Evolutionary conservation across 2,113 vertebrate genomes (phyloP).

Genomic region (Clarias macrocephalus): DNA sequence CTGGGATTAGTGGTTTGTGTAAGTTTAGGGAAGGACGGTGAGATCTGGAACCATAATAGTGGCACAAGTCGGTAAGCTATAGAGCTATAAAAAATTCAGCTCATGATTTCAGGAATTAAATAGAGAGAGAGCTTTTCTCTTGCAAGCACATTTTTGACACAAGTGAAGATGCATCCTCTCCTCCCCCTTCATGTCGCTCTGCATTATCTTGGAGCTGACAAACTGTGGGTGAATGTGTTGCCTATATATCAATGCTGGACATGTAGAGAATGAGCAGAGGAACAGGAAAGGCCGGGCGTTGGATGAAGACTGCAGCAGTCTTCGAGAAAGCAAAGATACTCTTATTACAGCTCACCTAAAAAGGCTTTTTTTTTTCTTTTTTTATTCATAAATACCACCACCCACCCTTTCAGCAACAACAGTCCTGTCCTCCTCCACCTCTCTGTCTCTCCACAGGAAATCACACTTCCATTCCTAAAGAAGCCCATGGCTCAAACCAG

Average conservation of each 20-base stretch:
- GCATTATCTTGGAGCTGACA: conserved; percentile 40
- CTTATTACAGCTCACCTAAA: background rate
- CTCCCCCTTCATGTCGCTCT: conserved; percentile 28
- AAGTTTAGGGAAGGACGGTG: background rate
- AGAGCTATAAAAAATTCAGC: conserved; percentile 1
- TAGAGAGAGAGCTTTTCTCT: conserved; percentile 1
- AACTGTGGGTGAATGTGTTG: conserved; percentile 36
- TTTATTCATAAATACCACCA: conserved; percentile 30
- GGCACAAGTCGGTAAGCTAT: background rate
- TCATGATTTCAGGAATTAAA: conserved; percentile 1
- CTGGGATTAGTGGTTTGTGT: conserved; percentile 28
- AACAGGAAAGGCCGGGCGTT: conserved; percentile 6
- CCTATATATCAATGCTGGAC: conserved; percentile 19
- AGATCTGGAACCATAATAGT: background rate
- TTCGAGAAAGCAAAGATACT: conserved; percentile 5
- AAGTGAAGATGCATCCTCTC: conserved; percentile 38
- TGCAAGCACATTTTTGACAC: conserved; percentile 20
- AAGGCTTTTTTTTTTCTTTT: conserved; percentile 1
- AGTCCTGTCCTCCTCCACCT: conserved; percentile 19
- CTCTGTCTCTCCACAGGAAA: conserved; percentile 20
- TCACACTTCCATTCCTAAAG: background rate
- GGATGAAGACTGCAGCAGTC: conserved; percentile 6
- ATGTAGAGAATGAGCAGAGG: conserved; percentile 15
- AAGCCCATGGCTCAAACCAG: background rate
- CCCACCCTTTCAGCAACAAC: conserved; percentile 17